Evolutionary conservation across 2,113 vertebrate genomes (phyloP).

Genomic region (Colaptes auratus): DNA sequence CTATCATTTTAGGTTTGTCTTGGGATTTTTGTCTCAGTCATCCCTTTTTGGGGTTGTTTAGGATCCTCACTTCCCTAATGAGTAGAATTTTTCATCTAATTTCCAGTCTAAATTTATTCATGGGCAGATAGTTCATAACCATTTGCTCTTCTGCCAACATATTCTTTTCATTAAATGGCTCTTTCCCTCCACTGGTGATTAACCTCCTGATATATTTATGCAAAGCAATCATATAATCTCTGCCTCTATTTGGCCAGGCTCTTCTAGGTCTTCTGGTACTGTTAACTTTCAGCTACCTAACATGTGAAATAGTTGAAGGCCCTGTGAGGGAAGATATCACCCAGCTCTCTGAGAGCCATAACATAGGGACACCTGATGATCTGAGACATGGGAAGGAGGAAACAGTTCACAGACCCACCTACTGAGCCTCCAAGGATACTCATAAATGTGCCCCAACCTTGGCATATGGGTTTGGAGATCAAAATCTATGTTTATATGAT

Average conservation of each 20-base stretch:
- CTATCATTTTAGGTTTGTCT: neutral
- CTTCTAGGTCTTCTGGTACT: neutral
- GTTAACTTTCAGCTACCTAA: neutral
- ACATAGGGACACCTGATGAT: neutral
- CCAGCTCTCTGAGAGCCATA: neutral
- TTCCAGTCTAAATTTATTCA: slow-evolving; percentile 15
- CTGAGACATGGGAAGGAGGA: neutral
- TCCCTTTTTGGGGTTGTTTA: neutral
- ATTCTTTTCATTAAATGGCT: neutral
- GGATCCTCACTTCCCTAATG: neutral
- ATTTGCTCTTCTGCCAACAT: slow-evolving; percentile 13
- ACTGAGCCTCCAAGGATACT: neutral
- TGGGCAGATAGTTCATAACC: neutral
- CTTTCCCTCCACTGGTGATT: neutral
- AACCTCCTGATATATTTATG: neutral
- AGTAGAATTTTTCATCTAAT: neutral
- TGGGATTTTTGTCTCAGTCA: neutral
- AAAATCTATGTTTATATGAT: neutral
- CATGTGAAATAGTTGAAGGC: neutral
- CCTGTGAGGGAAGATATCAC: rapidly evolving
- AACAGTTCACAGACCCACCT: neutral
- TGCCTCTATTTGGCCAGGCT: neutral
- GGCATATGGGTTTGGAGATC: neutral
- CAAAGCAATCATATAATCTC: neutral
- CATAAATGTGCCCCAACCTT: neutral